Evolutionary conservation across 2,888 invertebrate genomes (phyloP), one percentile per base, ranked within the genome.

Genomic region (Lithophane ornitopus): DNA sequence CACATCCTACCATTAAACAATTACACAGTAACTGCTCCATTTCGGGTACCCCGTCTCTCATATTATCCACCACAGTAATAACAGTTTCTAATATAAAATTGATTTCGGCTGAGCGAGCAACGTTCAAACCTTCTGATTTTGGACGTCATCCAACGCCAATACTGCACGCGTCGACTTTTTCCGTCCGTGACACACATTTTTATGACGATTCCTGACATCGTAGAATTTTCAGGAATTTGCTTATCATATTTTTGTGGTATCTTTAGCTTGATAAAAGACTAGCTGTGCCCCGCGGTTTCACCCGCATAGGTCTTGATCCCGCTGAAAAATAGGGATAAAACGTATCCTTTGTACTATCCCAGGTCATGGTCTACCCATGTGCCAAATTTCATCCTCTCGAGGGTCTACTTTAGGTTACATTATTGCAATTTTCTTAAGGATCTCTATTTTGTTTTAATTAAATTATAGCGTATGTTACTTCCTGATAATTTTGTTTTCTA

Each of bases 61-160:
- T 74, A 89, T 90, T 90, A 89, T 88, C 84, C 74, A 62, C 72
- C 73, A 82, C 75, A 80, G 82, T 86, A 86, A 85, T 85, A 88
- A 74, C 69, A 80, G 84, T 75, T 87, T 84, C 85, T 87, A 85
- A 89, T 91, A 89, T 89, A 89, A 90, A 91, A 92, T 91, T 90
- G 90, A 91, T 91, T 91, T 91, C 87, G 82, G 88, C 89, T 89
- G 91, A 92, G 81, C 88, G 86, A 81, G 89, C 91, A 84, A 61
- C 77, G 75, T 71, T 76, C 67, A 71, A 81, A 74, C 84, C 76
- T 82, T 80, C 83, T 75, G 80, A 82, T 86, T 87, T 91, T 92
- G 92, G 92, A 91, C 74, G 81, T 72, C 82, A 83, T 91, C 92
- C 92, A 92, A 90, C 58, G 69, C 78, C 82, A 86, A 85, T 89